phyloP scores from a whole-genome alignment of 2,113 vertebrate species.

The Cheilinus undulatus region DNA sequence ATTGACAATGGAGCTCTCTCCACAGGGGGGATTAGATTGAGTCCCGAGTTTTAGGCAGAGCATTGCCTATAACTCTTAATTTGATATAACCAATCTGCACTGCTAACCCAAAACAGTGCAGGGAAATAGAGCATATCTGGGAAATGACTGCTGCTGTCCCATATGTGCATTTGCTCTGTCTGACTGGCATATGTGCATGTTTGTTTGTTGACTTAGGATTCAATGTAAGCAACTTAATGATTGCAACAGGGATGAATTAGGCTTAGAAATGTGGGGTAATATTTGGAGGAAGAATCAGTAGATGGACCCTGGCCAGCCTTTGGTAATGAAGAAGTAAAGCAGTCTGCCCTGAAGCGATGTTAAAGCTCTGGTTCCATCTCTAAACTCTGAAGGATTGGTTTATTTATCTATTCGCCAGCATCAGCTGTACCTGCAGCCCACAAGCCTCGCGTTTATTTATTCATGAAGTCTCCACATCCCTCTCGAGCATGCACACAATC shows the following conservation, averaged over 20 bases:
- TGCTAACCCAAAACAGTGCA: slow-evolving; percentile 33
- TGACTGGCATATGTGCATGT: neutral
- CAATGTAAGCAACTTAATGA: neutral
- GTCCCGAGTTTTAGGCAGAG: slow-evolving; percentile 53
- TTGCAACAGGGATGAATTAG: neutral
- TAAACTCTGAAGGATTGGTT: neutral
- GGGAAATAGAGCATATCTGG: slow-evolving; percentile 41
- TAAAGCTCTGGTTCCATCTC: neutral
- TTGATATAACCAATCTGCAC: slow-evolving; percentile 57
- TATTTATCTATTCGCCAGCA: slow-evolving; percentile 17
- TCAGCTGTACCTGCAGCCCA: slow-evolving; percentile 16
- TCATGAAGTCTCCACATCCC: slow-evolving; percentile 9
- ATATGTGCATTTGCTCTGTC: slow-evolving; percentile 14
- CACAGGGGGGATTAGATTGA: slow-evolving; percentile 58
- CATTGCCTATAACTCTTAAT: slow-evolving; percentile 61
- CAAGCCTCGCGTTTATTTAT: slow-evolving; percentile 1
- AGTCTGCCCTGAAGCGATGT: neutral
- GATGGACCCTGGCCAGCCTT: neutral
- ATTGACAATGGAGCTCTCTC: slow-evolving; percentile 60
- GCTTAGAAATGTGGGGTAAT: neutral
- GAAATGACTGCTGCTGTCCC: slow-evolving; percentile 16
- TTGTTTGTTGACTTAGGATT: slow-evolving; percentile 20
- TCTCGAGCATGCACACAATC: slow-evolving; percentile 4
- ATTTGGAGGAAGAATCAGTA: neutral
- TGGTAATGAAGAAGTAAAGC: neutral